Percentiles rank a stretch among this genome's conserved stretches.
Conservation (phyloP, 2,888 invertebrate species). For the Brenthis ino region DNA sequence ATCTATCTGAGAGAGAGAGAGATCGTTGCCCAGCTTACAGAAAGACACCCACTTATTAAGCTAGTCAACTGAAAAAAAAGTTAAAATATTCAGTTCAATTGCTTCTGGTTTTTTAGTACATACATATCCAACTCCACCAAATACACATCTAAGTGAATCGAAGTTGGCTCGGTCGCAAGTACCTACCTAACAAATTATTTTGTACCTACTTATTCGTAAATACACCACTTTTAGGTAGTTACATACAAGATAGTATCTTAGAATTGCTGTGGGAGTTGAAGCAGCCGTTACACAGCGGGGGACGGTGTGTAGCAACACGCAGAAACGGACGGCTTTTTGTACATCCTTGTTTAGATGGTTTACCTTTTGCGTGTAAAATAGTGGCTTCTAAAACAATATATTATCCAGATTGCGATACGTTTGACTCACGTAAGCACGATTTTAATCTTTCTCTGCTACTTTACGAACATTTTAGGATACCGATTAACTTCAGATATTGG, state of each 20-base stretch:
- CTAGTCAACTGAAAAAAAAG: too few species aligned
- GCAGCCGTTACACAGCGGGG: constrained; percentile 48
- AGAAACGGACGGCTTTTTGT: constrained; percentile 54
- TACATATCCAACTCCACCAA: too few species aligned
- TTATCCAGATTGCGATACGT: constrained; percentile 51
- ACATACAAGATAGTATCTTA: constrained; percentile 49
- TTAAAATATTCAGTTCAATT: too few species aligned
- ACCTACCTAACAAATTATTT: too few species aligned
- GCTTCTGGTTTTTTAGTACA: too few species aligned
- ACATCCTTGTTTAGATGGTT: constrained; percentile 45
- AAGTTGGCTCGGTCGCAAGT: too few species aligned
- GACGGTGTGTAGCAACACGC: constrained; percentile 55
- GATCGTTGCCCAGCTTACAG: too few species aligned
- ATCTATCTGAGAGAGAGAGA: too few species aligned
- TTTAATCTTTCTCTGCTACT: not conserved
- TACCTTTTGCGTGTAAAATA: constrained; percentile 56
- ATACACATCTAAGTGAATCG: too few species aligned
- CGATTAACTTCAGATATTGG: too few species aligned
- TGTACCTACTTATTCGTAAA: not conserved
- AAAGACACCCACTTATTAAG: too few species aligned
- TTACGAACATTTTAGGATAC: not conserved
- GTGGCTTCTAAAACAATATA: constrained; percentile 43
- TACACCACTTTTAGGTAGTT: constrained; percentile 43
- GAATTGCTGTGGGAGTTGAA: constrained; percentile 54
- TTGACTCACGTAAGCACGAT: constrained; percentile 48